Base-by-base conservation (phyloP, 1,140 invertebrate species). In the Samia ricini region DNA sequence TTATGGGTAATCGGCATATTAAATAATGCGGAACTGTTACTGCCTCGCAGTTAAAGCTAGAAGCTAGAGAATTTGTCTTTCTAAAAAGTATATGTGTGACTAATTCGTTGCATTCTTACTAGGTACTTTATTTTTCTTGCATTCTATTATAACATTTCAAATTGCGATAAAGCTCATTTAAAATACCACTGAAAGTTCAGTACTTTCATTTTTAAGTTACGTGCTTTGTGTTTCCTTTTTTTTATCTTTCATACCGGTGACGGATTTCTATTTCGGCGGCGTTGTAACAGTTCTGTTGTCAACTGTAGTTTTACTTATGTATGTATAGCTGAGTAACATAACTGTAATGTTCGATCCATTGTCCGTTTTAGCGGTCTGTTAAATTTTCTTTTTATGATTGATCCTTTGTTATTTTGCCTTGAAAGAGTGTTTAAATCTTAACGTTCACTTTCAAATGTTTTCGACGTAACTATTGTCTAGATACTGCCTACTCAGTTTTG, bases 71-170 rank as follows among this genome's bases (percentile, higher is more conserved):
- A 26, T 26, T 26, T 26, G 26, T 8, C 4, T 26, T 26, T 26
- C 26, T 26, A 26, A 26, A 4, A 8, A 4, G 26, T 3, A 42
- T 15, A n/a, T n/a, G n/a, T 42, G 33, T 7, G 12, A 42, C 33
- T 42, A 42, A 42, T 42, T 42, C 33, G 12, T 42, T 4, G 33
- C 19, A 20, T 21, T 59, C 49, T 68, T 68, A 56, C 59, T 63
- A 36, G 49, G 10, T 12, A 51, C 18, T 58, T 60, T 57, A 62
- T 60, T 66, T 61, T 63, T 4, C 56, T 63, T 55, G 60, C 60
- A 66, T 64, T 60, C 21, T 36, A 57, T 36, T 57, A 21, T 36
- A 57, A 57, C 33, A 42, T 10, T 57, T 19, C 56, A 36, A 36
- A 57, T 29, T 18, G 26, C 19, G 26, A 57, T 29, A 42, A 57